Evolutionary conservation across 53 echinoderm and acorn worm genomes (phyloP).

Genomic region (Luidia sarsii): DNA sequence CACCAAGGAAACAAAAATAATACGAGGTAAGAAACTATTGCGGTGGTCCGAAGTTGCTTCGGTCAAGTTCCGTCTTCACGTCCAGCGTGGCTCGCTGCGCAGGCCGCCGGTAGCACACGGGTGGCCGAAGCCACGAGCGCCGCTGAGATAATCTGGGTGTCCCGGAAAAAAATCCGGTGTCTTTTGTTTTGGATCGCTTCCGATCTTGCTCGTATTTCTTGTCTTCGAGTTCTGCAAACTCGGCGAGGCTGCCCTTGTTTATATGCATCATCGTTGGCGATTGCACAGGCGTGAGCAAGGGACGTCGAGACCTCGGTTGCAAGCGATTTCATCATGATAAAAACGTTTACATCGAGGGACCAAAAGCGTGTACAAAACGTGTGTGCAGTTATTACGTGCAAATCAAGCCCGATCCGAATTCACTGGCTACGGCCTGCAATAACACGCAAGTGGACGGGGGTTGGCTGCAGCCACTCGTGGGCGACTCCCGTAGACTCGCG

Average conservation of each 20-base stretch:
- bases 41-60: neutral
- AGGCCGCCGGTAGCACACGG: neutral
- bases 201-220: no score
- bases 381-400: no score
- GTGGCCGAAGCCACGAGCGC: neutral
- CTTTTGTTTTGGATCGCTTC: conserved; percentile 4
- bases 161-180: conserved; percentile 8
- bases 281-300: conserved; percentile 39
- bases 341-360: no score
- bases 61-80: neutral
- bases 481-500: no score
- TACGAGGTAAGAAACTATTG: neutral
- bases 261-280: neutral
- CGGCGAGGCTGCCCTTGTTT: neutral
- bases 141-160: neutral
- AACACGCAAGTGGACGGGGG: no score
- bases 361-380: no score
- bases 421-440: no score
- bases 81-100: neutral
- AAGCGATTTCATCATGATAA: conserved; percentile 24
- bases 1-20: neutral
- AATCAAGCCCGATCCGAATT: no score
- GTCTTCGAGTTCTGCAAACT: neutral
- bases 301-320: neutral
- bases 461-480: no score